Conservation (phyloP, 2,113 vertebrate species). For the Eira barbara region DNA sequence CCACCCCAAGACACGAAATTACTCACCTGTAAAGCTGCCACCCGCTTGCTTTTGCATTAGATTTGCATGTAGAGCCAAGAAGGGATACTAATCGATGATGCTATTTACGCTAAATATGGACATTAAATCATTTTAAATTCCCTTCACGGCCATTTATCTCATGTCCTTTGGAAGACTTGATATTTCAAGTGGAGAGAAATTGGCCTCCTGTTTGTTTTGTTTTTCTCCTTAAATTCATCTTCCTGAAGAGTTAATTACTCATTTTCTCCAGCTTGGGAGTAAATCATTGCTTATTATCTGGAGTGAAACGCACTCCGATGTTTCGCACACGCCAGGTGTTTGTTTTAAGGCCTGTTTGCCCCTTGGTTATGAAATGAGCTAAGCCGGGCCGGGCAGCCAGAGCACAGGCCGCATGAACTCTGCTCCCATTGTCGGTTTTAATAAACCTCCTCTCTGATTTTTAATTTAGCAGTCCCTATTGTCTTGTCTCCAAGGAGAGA, state of each 20-base stretch:
- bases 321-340: neutral
- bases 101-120: neutral
- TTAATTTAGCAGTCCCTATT: slow-evolving; percentile 38
- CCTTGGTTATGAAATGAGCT: slow-evolving; percentile 33
- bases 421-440: neutral
- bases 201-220: slow-evolving; percentile 11
- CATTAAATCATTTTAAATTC: neutral
- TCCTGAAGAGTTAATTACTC: slow-evolving; percentile 55
- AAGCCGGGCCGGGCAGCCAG: neutral
- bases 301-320: neutral
- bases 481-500: slow-evolving; percentile 25
- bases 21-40: neutral
- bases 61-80: neutral
- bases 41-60: neutral
- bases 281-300: slow-evolving; percentile 42
- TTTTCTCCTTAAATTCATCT: slow-evolving; percentile 45
- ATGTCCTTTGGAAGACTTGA: neutral
- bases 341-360: neutral
- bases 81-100: neutral
- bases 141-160: neutral
- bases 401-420: neutral
- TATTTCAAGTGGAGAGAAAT: slow-evolving; percentile 51
- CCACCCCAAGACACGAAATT: neutral
- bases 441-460: slow-evolving; percentile 53
- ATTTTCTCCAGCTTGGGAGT: slow-evolving; percentile 37